Evolutionary conservation across 2,113 vertebrate species (phyloP).

Genomic region (Chaenogobius annularis): DNA sequence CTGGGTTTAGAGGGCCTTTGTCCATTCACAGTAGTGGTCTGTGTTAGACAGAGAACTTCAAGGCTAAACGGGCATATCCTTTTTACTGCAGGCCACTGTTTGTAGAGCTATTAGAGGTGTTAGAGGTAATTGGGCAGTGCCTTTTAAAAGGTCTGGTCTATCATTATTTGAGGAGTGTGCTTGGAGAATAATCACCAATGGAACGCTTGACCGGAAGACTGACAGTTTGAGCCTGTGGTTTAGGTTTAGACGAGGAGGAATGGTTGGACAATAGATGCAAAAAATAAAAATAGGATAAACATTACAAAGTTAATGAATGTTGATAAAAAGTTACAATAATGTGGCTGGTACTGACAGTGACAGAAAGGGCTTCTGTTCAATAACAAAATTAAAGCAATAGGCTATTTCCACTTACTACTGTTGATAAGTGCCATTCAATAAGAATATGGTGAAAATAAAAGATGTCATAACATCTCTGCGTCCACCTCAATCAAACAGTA

Average conservation of each 20-base stretch:
- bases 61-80: conserved; percentile 34
- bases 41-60: conserved; percentile 45
- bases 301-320: background rate
- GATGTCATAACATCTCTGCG: no score
- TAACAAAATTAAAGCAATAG: no score
- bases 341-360: no score
- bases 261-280: background rate
- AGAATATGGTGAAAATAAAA: no score
- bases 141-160: conserved; percentile 34
- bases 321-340: no score
- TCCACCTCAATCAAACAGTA: no score
- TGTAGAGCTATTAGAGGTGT: conserved; percentile 43
- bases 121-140: conserved; percentile 35
- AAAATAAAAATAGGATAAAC: no score
- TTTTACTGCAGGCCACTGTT: conserved; percentile 50
- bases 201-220: conserved; percentile 8
- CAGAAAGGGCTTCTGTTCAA: no score
- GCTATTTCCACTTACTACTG: no score
- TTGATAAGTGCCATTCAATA: no score
- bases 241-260: background rate
- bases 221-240: conserved; percentile 15
- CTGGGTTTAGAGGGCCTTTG: conserved; percentile 34
- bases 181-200: conserved; percentile 28
- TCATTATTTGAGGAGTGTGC: conserved; percentile 59
- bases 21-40: conserved; percentile 44